Conservation (phyloP, 2,113 vertebrate species). For the Lagopus leucura region DNA sequence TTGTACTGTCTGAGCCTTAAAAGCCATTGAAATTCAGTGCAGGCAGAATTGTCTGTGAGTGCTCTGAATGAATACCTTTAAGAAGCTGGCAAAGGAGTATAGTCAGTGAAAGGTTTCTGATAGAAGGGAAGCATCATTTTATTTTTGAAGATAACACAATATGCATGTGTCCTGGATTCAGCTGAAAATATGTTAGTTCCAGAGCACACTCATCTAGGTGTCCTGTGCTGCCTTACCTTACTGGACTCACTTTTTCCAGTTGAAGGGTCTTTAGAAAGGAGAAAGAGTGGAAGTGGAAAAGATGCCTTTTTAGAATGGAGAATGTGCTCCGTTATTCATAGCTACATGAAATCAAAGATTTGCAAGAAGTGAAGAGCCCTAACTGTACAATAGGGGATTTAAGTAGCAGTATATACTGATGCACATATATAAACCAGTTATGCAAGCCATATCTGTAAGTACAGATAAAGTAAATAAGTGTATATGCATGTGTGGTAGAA, state of each 20-base stretch:
- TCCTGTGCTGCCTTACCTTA: neutral
- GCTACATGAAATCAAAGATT: neutral
- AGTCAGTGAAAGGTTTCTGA: neutral
- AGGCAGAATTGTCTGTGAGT: neutral
- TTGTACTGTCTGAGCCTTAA: neutral
- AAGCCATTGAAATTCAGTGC: neutral
- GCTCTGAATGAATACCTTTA: neutral
- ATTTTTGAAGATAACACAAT: neutral
- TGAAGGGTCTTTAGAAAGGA: neutral
- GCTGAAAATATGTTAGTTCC: neutral
- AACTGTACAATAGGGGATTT: neutral
- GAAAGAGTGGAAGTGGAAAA: neutral
- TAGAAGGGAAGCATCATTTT: rapidly evolving
- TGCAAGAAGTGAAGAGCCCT: neutral
- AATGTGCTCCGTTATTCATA: neutral
- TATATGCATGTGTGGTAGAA: neutral
- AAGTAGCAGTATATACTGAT: neutral
- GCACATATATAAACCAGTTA: neutral
- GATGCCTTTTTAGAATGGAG: neutral
- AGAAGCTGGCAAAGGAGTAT: neutral
- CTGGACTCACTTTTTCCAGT: neutral
- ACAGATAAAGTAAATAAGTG: neutral
- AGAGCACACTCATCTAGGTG: neutral
- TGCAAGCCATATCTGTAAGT: neutral
- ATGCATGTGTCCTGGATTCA: neutral